Evolutionary conservation across 2,113 vertebrate species (phyloP), one percentile per base, ranked within the genome.

Genomic region (Synchiropus splendidus): DNA sequence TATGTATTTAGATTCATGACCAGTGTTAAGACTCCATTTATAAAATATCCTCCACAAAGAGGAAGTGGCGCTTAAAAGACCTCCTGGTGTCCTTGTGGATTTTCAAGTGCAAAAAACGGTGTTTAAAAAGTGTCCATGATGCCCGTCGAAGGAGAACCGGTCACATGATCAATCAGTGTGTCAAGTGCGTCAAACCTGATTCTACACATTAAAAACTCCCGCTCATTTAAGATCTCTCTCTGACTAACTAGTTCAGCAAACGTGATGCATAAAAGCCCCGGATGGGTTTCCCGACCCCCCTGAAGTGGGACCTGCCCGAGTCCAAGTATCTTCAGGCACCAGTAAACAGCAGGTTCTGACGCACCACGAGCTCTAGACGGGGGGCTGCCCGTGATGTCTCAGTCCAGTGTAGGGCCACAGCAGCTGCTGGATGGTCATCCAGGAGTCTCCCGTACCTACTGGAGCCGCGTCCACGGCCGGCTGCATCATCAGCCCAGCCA

Each of bases 321-420:
- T 49, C 33, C 39, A 38, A 50, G 18, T 44, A 48, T 56, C 46
- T 53, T 61, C 57, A 72, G 70, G 61, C 67, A 69, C 72, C 52
- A 39, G 42, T 64, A 56, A 68, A 56, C 34, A 43, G 18, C 49
- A 57, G 32, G 50, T 41, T 65, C 50, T 39, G 17, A 18, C 31
- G 12, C 17, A 12, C 14, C 34, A 30, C 8, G 1, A 31, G 31
- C 5, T 31, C 31, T 81, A 97, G 43, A 92, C 82, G 0, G 92
- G 92, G 0, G 92, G 92, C 4, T 91, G 92, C 0, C 86, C 89
- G 0, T 92, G 77, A 75, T 94, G 90, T 13, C 61, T 85, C 4
- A 97, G 88, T 53, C 83, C 78, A 1, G 86, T 72, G 34, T 91
- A 89, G 4, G 92, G 92, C 93, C 92, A 97, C 57, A 97, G 58